phyloP scores from a whole-genome alignment of 1,140 invertebrate species.

The Lysiphlebus fabarum region DNA sequence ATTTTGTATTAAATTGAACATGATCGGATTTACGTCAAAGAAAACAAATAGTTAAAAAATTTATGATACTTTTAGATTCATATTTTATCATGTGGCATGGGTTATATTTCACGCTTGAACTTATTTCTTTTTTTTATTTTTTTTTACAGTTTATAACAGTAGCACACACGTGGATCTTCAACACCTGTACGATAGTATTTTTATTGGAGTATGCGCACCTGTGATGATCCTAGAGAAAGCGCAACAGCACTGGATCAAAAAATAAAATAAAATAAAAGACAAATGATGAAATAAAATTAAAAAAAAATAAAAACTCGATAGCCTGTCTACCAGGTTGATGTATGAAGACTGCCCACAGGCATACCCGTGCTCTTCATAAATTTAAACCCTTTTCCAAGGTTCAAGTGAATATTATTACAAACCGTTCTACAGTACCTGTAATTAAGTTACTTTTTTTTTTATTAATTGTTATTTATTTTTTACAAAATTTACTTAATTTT shows the following conservation, averaged over 20 bases:
- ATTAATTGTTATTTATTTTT: no score
- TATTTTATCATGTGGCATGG: no score
- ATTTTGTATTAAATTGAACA: no score
- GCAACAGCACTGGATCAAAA: neutral
- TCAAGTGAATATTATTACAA: constrained; percentile 32
- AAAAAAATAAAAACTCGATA: constrained; percentile 11
- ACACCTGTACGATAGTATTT: constrained; percentile 6
- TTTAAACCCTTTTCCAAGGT: constrained; percentile 26
- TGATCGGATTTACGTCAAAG: no score
- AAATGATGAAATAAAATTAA: neutral
- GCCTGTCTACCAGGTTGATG: constrained; percentile 20
- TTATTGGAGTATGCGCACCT: constrained; percentile 6
- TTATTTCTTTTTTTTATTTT: neutral
- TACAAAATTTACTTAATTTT: no score
- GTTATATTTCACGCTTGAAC: neutral
- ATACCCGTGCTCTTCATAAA: constrained; percentile 27
- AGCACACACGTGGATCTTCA: constrained; percentile 4
- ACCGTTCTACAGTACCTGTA: constrained; percentile 10
- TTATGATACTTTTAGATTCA: no score
- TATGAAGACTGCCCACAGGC: constrained; percentile 24
- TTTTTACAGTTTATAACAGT: neutral
- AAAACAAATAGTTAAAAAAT: no score
- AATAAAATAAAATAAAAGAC: neutral
- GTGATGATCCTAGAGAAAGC: constrained; percentile 1
- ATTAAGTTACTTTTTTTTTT: neutral